Conservation (phyloP, 2,113 vertebrate species). For the Brevimyrus niger region DNA sequence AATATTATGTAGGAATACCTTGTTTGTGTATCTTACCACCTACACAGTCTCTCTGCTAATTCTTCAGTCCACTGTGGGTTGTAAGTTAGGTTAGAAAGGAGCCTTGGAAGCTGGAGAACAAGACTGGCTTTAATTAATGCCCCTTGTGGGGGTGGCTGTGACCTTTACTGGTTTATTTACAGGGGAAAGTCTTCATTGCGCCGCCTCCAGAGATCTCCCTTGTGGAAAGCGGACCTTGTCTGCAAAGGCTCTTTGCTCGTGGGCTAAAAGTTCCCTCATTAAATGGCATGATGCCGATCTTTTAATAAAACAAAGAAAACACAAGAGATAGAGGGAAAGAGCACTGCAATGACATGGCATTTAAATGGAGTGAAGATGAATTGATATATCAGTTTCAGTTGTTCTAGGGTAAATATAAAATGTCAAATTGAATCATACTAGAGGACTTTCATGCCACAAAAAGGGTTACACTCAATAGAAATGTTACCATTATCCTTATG, state of each 20-base stretch:
- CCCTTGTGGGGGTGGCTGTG: neutral
- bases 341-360: constrained; percentile 7
- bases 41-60: neutral
- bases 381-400: neutral
- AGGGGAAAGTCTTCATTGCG: neutral
- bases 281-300: neutral
- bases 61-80: neutral
- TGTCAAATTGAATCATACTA: neutral
- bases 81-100: neutral
- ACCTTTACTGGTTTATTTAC: constrained; percentile 20
- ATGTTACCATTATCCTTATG: neutral
- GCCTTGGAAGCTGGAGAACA: neutral
- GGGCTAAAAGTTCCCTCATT: constrained; percentile 10
- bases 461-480: neutral
- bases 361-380: constrained; percentile 3
- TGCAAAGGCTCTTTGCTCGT: neutral
- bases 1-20: neutral
- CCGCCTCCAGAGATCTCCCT: neutral
- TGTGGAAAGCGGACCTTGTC: neutral
- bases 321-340: neutral
- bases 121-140: constrained; percentile 19
- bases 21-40: neutral
- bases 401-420: neutral
- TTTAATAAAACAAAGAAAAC: constrained; percentile 2
- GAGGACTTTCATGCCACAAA: neutral